phyloP scores from a whole-genome alignment of 2,113 vertebrate species.

The human (Homo sapiens) region GRCh38 chr5:74277501-74278000 shows the following conservation, averaged over 20 bases:
- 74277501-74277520: background rate
- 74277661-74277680: slow-evolving; percentile 30
- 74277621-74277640: slow-evolving; percentile 54
- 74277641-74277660: slow-evolving; percentile 54
- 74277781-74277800: background rate
- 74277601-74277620: slow-evolving; percentile 64
- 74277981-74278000: background rate
- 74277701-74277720: background rate
- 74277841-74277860: background rate
- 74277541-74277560: background rate
- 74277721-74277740: background rate
- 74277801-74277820: background rate
- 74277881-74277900: background rate
- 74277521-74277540: background rate
- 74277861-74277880: background rate
- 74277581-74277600: slow-evolving; percentile 58
- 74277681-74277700: slow-evolving; percentile 43
- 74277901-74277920: background rate
- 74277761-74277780: slow-evolving; percentile 23
- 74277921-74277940: background rate
- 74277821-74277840: background rate
- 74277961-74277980: background rate
- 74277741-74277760: background rate
- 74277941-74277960: background rate
- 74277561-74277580: background rate